Evolutionary conservation across 1,140 invertebrate genomes (phyloP).

Genomic region (Heterodera schachtii): DNA sequence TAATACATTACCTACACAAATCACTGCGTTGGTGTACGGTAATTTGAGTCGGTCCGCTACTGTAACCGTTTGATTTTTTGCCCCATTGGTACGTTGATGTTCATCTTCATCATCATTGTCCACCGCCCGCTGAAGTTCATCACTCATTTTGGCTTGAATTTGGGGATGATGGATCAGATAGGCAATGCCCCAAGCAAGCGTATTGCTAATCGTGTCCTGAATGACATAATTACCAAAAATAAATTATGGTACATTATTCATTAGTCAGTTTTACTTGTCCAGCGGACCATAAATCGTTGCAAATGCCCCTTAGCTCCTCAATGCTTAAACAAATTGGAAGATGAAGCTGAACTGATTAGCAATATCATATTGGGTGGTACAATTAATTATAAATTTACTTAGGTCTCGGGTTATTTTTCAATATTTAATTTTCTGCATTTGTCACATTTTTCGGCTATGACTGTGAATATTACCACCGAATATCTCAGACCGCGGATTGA

Average conservation of each 20-base stretch:
- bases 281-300: slow-evolving; percentile 32
- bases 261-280: slow-evolving; percentile 19
- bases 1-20: slow-evolving; percentile 14
- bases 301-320: slow-evolving; percentile 16
- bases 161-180: slow-evolving; percentile 77
- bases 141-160: slow-evolving; percentile 69
- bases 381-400: no score
- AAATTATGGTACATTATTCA: neutral
- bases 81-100: neutral
- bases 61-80: slow-evolving; percentile 12
- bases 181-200: slow-evolving; percentile 82
- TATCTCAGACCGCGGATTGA: neutral
- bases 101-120: no score
- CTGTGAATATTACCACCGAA: no score
- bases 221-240: neutral
- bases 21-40: slow-evolving; percentile 36
- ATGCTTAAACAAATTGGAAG: slow-evolving; percentile 11
- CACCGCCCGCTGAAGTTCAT: neutral
- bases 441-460: no score
- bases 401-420: no score
- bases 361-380: no score
- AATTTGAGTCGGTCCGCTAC: slow-evolving; percentile 1
- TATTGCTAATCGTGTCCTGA: slow-evolving; percentile 80
- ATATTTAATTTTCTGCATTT: no score
- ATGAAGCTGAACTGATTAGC: neutral